These are phyloP conservation scores for Drosophila mettleri DNA, from an alignment of 2,888 invertebrate species.

Conservation along the genomic window DNA sequence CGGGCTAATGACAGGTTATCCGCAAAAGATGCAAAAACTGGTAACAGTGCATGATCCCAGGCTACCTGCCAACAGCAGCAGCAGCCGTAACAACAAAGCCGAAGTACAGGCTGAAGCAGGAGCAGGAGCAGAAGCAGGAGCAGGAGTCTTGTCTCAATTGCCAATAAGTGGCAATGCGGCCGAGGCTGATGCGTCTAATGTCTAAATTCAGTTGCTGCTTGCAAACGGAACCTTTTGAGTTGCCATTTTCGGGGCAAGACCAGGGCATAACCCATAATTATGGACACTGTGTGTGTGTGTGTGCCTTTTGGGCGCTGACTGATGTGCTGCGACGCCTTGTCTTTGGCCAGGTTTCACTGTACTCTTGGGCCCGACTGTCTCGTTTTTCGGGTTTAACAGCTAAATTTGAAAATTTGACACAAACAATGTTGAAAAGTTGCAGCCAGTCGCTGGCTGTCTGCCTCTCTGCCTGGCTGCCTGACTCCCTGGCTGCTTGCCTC, in stretches of 20 bases:
- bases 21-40: constrained; percentile 74
- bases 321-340: constrained; percentile 71
- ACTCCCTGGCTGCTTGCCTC: constrained; percentile 31
- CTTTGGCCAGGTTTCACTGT: constrained; percentile 47
- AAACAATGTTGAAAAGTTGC: constrained; percentile 66
- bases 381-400: constrained; percentile 81
- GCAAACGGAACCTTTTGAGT: constrained; percentile 48
- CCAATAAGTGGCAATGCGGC: constrained; percentile 74
- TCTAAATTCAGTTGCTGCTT: constrained; percentile 71
- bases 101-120: constrained; percentile 15
- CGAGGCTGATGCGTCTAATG: constrained; percentile 68
- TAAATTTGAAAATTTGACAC: constrained; percentile 80
- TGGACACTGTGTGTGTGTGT: constrained; percentile 15
- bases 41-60: constrained; percentile 67
- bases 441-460: constrained; percentile 30
- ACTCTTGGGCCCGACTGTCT: constrained; percentile 53
- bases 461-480: constrained; percentile 21
- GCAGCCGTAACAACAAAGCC: constrained; percentile 11
- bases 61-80: constrained; percentile 71
- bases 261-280: constrained; percentile 69
- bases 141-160: constrained; percentile 56
- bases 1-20: constrained; percentile 77
- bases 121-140: constrained; percentile 10
- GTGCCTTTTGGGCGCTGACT: constrained; percentile 44
- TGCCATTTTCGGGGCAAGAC: constrained; percentile 50